These are phyloP conservation scores for Drosophila erecta DNA, from an alignment of 1,140 invertebrate genomes.

Conservation along the genomic window DNA sequence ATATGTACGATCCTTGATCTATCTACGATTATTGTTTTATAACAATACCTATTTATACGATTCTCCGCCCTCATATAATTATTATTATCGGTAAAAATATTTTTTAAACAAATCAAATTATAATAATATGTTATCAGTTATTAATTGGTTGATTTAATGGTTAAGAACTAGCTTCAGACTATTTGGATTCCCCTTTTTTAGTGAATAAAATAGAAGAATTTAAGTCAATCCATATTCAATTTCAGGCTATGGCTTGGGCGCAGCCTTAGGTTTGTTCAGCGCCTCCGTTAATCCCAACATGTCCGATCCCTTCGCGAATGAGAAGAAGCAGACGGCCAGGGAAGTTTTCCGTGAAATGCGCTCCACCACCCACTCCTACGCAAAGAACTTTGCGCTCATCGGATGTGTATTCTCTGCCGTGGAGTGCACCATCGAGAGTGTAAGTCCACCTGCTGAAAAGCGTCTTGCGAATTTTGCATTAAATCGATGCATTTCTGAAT, in stretches of 20 bases:
- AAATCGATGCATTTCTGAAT: neutral
- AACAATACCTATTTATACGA: no score
- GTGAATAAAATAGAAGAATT: neutral
- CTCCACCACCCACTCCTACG: constrained; percentile 94
- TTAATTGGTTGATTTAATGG: no score
- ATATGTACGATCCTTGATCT: no score
- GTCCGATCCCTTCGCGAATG: constrained; percentile 87
- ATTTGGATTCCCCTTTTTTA: no score
- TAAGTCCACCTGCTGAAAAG: constrained; percentile 83
- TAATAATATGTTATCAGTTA: no score
- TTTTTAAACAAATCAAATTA: no score
- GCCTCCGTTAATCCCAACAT: constrained; percentile 97
- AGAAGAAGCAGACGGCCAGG: constrained; percentile 92
- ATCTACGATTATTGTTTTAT: no score
- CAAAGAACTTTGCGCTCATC: constrained; percentile 98
- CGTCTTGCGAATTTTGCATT: neutral
- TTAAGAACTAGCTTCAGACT: no score
- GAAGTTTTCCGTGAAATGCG: constrained; percentile 97
- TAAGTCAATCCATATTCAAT: constrained; percentile 19
- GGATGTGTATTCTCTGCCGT: constrained; percentile 96
- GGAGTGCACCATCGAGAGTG: constrained; percentile 96
- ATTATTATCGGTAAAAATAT: no score
- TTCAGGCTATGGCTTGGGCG: constrained; percentile 96
- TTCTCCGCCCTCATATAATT: no score
- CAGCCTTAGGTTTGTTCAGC: constrained; percentile 96